Evolutionary conservation across 2,888 invertebrate genomes (phyloP), one percentile per base, ranked within the genome.

Genomic region (Halictus ligatus): DNA sequence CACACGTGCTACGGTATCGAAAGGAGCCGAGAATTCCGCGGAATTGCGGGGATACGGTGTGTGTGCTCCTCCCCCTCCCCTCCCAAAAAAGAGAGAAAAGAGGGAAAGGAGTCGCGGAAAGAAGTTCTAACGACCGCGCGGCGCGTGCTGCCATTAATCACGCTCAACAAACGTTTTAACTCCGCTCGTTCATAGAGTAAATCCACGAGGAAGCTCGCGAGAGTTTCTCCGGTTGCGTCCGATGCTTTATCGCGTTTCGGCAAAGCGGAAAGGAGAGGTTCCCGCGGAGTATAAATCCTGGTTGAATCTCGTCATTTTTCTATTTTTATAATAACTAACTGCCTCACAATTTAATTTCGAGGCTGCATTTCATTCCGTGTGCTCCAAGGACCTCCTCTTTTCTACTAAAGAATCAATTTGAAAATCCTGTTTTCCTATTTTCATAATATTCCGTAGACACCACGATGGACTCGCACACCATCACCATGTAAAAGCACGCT

Each of bases 111-210:
- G 43, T 60, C 18, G 35, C 78, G 50, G 80, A 75, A 89, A 89
- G 82, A 89, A 87, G 78, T 85, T 84, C 18, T 89, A 89, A 89
- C 89, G 88, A 89, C 46, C 85, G 81, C 64, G 64, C 69, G 43
- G 79, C 87, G 80, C 77, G 87, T 87, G 83, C 58, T 40, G 29
- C 75, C 83, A 89, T 89, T 89, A 89, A 89, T 89, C 89, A 86
- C 86, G 46, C 75, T 78, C 76, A 83, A 88, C 89, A 88, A 89
- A 84, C 84, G 86, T 88, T 89, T 89, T 78, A 89, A 88, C 89
- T 89, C 83, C 78, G 79, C 78, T 67, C 74, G 87, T 87, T 78
- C 79, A 46, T 76, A 74, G 74, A 69, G 58, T 78, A 75, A 87
- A 83, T 83, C 81, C 46, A 46, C 60, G 74, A 73, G 64, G 15